These are phyloP conservation scores for Propithecus coquereli DNA, from an alignment of 2,113 vertebrate genomes.

Conservation along the genomic window DNA sequence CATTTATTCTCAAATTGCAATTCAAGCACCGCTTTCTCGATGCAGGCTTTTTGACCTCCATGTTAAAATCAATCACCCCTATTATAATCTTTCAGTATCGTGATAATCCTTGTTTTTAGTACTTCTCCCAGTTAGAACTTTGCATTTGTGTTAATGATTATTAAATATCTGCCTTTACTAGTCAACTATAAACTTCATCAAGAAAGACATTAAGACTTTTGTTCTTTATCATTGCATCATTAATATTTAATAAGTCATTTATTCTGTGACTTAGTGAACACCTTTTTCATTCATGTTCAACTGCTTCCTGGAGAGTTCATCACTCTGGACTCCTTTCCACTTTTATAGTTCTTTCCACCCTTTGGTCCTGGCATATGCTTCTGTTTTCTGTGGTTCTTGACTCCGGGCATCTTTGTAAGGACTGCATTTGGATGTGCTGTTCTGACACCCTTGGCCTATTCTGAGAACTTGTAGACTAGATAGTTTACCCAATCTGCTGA, in stretches of 20 bases:
- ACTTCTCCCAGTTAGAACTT: neutral
- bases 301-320: neutral
- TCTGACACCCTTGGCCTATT: neutral
- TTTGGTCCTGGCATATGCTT: neutral
- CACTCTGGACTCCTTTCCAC: neutral
- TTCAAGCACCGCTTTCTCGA: neutral
- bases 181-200: neutral
- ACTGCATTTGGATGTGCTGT: neutral
- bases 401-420: neutral
- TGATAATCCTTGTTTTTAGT: neutral
- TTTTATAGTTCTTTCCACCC: neutral
- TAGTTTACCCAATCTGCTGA: no score
- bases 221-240: neutral
- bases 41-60: neutral
- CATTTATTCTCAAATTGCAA: neutral
- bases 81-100: neutral
- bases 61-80: neutral
- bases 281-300: neutral
- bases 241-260: neutral
- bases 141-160: neutral
- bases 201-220: neutral
- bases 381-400: neutral
- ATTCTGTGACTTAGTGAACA: neutral
- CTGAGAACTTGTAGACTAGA: neutral
- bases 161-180: neutral